Base-by-base conservation (phyloP, 2,113 vertebrate species). In the Antigone vipio region DNA sequence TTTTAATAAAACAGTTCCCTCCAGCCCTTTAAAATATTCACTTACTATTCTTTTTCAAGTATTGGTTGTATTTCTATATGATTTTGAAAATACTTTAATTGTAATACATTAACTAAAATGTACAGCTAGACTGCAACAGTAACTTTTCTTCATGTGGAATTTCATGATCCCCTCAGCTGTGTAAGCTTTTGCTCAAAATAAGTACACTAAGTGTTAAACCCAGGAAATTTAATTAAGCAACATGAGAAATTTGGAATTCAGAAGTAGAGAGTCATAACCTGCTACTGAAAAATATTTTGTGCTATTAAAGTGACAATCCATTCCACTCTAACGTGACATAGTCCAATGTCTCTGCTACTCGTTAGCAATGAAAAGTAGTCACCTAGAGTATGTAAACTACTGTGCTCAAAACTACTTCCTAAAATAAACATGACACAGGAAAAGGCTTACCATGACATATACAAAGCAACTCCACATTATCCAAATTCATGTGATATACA, bases 391-490 rank as follows among this genome's bases (percentile, higher is more conserved):
- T 59, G 53, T 79, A 85, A 92, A 71, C 47, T 56, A 58, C 68
- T 44, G n/a, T 53, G 82, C 59, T 96, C 62, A 81, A 85, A 95
- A 89, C 24, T 47, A 58, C 12, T 88, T 59, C 49, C 84, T 85
- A 34, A 95, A 94, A 88, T 60, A 95, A 96, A 89, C 38, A 55
- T 9, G 21, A 67, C 38, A 83, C 12, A 85, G 89, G 84, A 96
- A 92, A 77, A 85, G 78, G 72, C 49, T 50, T 45, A 42, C 55
- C 49, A 38, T 23, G 80, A 63, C 63, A 95, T 32, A 92, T 4
- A 92, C 71, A 97, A 96, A 97, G 68, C 45, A 92, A 50, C 58
- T 87, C 67, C 30, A 50, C 20, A 32, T 71, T 75, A 91, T 45
- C 42, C 83, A 95, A 52, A 95, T 88, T 82, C 82, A 90, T 21